Evolutionary conservation across 1,140 invertebrate species (phyloP).

Genomic region (Drosophila repleta): DNA sequence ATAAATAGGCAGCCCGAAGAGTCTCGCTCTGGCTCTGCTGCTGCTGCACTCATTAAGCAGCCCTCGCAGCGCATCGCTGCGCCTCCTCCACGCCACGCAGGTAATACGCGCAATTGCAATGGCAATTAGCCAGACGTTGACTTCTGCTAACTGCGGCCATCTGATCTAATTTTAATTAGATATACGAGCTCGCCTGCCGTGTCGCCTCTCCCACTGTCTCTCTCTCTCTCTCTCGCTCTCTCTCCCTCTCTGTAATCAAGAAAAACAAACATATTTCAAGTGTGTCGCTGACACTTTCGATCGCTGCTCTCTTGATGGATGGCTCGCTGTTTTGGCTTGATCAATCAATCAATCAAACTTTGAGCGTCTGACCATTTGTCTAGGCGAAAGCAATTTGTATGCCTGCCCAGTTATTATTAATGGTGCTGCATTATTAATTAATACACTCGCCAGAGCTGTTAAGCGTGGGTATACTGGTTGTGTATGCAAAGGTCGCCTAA

Average conservation of each 20-base stretch:
- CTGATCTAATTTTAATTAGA: slow-evolving; percentile 75
- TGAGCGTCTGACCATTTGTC: slow-evolving; percentile 31
- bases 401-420: slow-evolving; percentile 48
- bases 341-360: slow-evolving; percentile 55
- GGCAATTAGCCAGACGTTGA: slow-evolving; percentile 57
- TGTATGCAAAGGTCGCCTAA: too few relatives aligned
- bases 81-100: slow-evolving; percentile 32
- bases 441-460: too few relatives aligned
- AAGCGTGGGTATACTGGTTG: too few relatives aligned
- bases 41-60: background rate
- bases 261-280: slow-evolving; percentile 63
- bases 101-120: slow-evolving; percentile 67
- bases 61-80: slow-evolving; percentile 41
- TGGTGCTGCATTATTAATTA: slow-evolving; percentile 30
- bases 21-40: background rate
- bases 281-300: slow-evolving; percentile 39
- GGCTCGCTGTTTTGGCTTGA: slow-evolving; percentile 17
- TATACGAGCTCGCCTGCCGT: slow-evolving; percentile 5
- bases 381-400: slow-evolving; percentile 43
- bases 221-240: slow-evolving; percentile 5
- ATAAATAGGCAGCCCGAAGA: background rate
- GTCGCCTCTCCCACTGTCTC: background rate
- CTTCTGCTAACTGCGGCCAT: slow-evolving; percentile 21
- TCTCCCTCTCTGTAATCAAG: background rate
- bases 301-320: slow-evolving; percentile 31